Evolutionary conservation across 2,113 vertebrate genomes (phyloP), one percentile per base, ranked within the genome.

Genomic region (Xenopus borealis): DNA sequence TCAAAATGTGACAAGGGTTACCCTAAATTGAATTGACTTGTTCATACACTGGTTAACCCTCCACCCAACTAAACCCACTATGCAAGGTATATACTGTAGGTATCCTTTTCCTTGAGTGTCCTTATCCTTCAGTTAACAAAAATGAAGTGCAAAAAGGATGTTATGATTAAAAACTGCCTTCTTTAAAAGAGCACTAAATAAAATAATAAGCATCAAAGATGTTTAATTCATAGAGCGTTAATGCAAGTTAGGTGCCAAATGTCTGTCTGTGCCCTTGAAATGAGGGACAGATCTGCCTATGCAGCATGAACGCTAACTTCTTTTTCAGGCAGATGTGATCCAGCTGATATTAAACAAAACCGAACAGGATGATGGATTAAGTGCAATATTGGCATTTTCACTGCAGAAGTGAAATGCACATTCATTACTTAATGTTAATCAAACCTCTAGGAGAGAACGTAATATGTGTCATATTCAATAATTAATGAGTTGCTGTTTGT

Each of bases 281-380:
- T 66, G 27, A 64, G 27, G 16, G 30, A 17, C 30, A 44, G 8
- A 27, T 44, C 16, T 14, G 62, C 27, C 14, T 44, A 44, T 40
- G 23, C 62, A 44, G 14, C 12, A 14, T 33, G 62, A 18, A 18
- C 44, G 18, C n/a, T 16, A 12, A 23, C 20, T 12, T 61, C 17
- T 66, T 64, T 40, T 17, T 44, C 33, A 16, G 16, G 62, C 16
- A 66, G 33, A 17, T 66, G 44, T 46, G 10, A 66, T 45, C 14
- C 11, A 66, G n/a, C 64, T 46, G 16, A 46, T 45, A 66, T 45
- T 64, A 46, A 66, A 66, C 17, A 10, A 44, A 64, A 40, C 7
- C 3, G 40, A 66, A 20, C 64, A 66, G 64, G 40, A 66, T 46
- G 64, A 66, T 66, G 40, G 64, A 66, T 66, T n/a, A 66, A 46